phyloP scores from a whole-genome alignment of 2,113 vertebrate species.

The Thamnophis sirtalis region DNA sequence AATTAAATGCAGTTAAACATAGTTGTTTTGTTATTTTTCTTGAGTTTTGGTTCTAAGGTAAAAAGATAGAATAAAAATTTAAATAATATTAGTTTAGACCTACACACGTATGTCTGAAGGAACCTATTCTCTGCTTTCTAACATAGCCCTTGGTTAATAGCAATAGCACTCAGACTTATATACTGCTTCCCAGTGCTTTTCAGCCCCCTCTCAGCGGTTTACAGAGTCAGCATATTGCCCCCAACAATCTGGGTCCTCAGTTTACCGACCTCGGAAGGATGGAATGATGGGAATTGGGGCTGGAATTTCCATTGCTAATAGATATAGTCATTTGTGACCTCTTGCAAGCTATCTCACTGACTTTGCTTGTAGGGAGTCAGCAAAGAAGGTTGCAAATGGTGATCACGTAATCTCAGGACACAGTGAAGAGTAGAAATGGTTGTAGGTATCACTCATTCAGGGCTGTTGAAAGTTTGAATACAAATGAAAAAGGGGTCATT shows the following conservation, averaged over 20 bases:
- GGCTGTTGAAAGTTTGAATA: background rate
- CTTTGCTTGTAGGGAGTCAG: background rate
- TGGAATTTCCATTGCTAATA: background rate
- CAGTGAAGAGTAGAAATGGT: background rate
- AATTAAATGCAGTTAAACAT: background rate
- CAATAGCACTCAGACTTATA: too few species aligned
- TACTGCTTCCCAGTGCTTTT: too few species aligned
- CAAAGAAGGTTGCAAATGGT: background rate
- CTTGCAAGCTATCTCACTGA: background rate
- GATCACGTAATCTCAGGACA: background rate
- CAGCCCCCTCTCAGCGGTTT: too few species aligned
- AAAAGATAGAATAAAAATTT: background rate
- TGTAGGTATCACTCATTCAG: background rate
- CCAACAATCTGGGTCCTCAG: too few species aligned
- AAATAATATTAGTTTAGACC: background rate
- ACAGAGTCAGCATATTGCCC: too few species aligned
- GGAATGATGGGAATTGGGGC: background rate
- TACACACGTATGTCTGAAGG: background rate
- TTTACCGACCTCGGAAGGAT: too few species aligned
- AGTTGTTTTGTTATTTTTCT: background rate
- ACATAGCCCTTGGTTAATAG: background rate
- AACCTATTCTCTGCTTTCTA: background rate
- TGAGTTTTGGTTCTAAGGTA: background rate
- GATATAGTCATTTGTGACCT: background rate
- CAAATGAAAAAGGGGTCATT: background rate